Base-by-base conservation (phyloP, 2,888 invertebrate species). In the Amorpha juglandis region DNA sequence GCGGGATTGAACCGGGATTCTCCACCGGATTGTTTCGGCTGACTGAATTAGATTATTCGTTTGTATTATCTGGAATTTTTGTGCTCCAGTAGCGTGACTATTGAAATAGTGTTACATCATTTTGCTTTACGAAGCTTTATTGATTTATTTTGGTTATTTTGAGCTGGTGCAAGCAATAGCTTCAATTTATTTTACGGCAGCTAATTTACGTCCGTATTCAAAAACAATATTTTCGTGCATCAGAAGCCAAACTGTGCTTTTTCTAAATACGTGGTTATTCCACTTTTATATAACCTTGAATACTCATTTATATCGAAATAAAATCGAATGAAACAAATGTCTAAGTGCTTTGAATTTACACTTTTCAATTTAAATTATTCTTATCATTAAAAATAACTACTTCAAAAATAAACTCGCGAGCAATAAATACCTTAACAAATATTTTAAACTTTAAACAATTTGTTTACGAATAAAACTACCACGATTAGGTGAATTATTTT, bases 1-100 rank as follows among this genome's bases (percentile, higher is more conserved):
- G 70, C 68, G 68, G 70, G 73, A 77, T 77, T 76, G 74, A 71
- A 72, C 71, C 67, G 65, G 71, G 70, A 76, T 74, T 74, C 75
- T 66, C 75, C 11, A 45, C 69, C 19, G 69, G 63, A 74, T 75
- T 75, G 74, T 77, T 75, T 71, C 71, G 65, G 69, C 70, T 63
- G 63, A 53, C 65, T 67, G 68, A 74, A 71, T 75, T 70, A 70
- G 72, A 73, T 71, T 75, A 74, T 74, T 70, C 66, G 63, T 66
- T 51, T 51, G 52, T 47, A 53, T 62, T 51, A 62, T 62, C 50
- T 62, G 33, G 51, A 38, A 62, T 65, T 62, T 65, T 35, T 55
- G 55, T 55, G 55, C 53, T 45, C 53, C 45, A 64, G 16, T 64
- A 33, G 55, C 53, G 53, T 53, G 12, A 9, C 52, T 47, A 45